Evolutionary conservation across 2,888 invertebrate genomes (phyloP).

Genomic region (Phaedon cochleariae): DNA sequence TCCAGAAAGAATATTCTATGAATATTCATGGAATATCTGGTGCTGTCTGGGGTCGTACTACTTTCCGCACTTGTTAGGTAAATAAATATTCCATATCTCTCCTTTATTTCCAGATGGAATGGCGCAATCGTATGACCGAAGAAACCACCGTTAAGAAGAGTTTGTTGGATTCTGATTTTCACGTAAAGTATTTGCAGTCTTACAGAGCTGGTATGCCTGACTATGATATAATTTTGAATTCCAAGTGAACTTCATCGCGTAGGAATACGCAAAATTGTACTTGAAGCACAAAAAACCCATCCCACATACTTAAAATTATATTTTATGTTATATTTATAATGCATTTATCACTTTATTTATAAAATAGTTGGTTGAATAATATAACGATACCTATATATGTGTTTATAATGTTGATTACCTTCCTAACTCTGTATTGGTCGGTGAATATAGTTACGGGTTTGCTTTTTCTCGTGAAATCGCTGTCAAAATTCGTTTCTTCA

Average conservation of each 20-base stretch:
- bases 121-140: conserved; percentile 76
- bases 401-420: too few relatives aligned
- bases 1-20: too few relatives aligned
- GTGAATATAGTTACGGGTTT: too few relatives aligned
- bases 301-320: not conserved
- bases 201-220: conserved; percentile 72
- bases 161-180: conserved; percentile 73
- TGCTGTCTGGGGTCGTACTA: not conserved
- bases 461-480: too few relatives aligned
- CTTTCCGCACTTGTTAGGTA: not conserved
- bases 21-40: not conserved
- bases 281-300: not conserved
- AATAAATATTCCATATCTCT: conserved; percentile 8
- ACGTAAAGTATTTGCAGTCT: conserved; percentile 75
- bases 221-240: conserved; percentile 65
- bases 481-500: too few relatives aligned
- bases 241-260: conserved; percentile 27
- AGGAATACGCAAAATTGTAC: not conserved
- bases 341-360: not conserved
- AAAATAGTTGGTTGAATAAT: too few relatives aligned
- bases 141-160: conserved; percentile 75
- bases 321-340: not conserved
- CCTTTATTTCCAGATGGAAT: conserved; percentile 67
- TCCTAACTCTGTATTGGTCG: too few relatives aligned
- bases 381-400: too few relatives aligned